Evolutionary conservation across 2,797 vertebrate species (phyloP).

Genomic region (Enteromius treurensis): DNA sequence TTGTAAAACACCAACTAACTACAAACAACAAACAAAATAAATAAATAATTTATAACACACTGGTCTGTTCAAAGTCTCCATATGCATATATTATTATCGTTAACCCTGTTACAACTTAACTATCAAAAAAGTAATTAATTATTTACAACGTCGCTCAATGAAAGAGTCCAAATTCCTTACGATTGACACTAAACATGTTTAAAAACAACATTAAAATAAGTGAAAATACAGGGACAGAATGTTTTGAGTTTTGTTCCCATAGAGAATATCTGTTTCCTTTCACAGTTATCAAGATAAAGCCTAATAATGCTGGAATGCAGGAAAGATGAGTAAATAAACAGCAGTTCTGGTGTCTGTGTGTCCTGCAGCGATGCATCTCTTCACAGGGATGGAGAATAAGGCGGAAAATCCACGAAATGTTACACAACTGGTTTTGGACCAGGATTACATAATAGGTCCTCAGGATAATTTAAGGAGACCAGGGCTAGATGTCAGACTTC

Average conservation of each 20-base stretch:
- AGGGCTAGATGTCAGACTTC: background rate
- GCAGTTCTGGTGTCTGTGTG: background rate
- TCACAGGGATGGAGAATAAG: background rate
- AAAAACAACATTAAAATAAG: conserved; percentile 12
- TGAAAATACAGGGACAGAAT: conserved; percentile 30
- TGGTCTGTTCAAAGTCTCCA: background rate
- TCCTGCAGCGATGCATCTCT: background rate
- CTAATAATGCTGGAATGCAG: background rate
- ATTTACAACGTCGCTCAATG: background rate
- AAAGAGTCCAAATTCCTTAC: background rate
- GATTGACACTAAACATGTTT: background rate
- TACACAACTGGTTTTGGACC: conserved; percentile 9
- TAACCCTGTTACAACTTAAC: background rate
- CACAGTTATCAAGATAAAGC: conserved; percentile 27
- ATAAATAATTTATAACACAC: no score
- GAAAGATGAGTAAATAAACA: background rate
- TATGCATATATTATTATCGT: background rate
- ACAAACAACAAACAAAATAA: background rate
- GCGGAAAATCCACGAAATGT: background rate
- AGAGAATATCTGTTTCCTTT: background rate
- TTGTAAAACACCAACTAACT: background rate
- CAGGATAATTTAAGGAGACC: background rate
- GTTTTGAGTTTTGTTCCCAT: conserved; percentile 16
- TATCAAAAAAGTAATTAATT: background rate
- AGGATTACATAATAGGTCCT: background rate